Base-by-base conservation (phyloP, 2,797 vertebrate species). In the Adrianichthys oophorus region DNA sequence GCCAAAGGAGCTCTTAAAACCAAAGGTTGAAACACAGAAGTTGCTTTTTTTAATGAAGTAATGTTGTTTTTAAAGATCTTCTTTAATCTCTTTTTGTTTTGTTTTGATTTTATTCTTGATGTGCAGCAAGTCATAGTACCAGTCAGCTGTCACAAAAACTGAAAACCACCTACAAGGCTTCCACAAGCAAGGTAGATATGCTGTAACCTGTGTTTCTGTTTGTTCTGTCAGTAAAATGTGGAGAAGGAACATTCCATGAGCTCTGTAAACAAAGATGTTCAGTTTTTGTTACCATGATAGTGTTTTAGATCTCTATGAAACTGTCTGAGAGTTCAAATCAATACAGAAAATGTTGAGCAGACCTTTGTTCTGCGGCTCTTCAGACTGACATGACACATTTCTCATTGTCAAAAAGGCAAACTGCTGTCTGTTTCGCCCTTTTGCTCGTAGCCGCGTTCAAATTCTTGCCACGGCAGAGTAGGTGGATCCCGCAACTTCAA, bases 91-190 rank as follows among this genome's bases (percentile, higher is more conserved):
- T 5, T 12, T 3, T 3, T 7, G 46, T 12, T 3, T 3, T 7
- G 46, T 0, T 62, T 5, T 56, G 14, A 5, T 52, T 47, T 61
- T 17, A 65, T 15, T 15, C 1, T 32, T 23, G 16, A 48, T 52
- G 29, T 4, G 59, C 93, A 99, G 97, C 97, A 43, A 98, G 97
- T 78, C 97, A 99, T 52, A 98, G 97, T 84, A 99, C 97, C 68
- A 99, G 97, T 83, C 97, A 99, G 73, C 94, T 99, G 66, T 99
- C 97, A 53, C 97, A 99, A 79, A 99, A 98, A 72, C 92, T 99
- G 66, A 98, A 98, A 93, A 98, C 97, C 14, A 99, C 97, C 56
- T 99, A 99, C 91, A 99, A 99, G 87, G 97, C 97, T 40, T 99
- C 97, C 53, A 99, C 97, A 44, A 98, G 96, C 94, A 99, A 99